These are phyloP conservation scores for Drosophila cracens DNA, from an alignment of 2,888 invertebrate species.

Conservation along the genomic window DNA sequence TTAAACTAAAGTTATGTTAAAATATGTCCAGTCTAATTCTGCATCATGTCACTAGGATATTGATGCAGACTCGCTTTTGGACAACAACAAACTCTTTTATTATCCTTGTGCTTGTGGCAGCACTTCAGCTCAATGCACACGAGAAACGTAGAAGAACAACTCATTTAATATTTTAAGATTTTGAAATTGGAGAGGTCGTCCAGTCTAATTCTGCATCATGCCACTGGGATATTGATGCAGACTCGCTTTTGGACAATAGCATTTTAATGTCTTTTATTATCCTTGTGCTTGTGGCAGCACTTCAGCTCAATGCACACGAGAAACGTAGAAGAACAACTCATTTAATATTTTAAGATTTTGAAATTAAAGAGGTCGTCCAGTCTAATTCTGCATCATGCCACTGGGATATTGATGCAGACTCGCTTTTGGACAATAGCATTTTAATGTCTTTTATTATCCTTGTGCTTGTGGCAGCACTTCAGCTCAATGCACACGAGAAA, in stretches of 20 bases:
- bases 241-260: conserved; percentile 82
- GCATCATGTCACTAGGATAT: conserved; percentile 60
- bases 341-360: not conserved
- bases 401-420: conserved; percentile 69
- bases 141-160: conserved; percentile 82
- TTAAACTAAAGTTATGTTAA: not conserved
- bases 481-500: conserved; percentile 79
- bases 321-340: conserved; percentile 81
- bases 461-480: conserved; percentile 63
- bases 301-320: conserved; percentile 72
- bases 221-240: conserved; percentile 64
- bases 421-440: conserved; percentile 81
- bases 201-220: conserved; percentile 74
- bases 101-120: conserved; percentile 81
- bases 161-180: conserved; percentile 1
- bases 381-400: conserved; percentile 73
- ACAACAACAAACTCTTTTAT: conserved; percentile 79
- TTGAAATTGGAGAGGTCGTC: conserved; percentile 30
- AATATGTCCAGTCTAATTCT: conserved; percentile 72
- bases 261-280: conserved; percentile 81
- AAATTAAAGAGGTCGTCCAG: conserved; percentile 43
- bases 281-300: conserved; percentile 75
- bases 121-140: conserved; percentile 62
- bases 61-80: conserved; percentile 81
- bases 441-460: conserved; percentile 82